Evolutionary conservation across 2,113 vertebrate genomes (phyloP).

Genomic region (Chaenocephalus aceratus): DNA sequence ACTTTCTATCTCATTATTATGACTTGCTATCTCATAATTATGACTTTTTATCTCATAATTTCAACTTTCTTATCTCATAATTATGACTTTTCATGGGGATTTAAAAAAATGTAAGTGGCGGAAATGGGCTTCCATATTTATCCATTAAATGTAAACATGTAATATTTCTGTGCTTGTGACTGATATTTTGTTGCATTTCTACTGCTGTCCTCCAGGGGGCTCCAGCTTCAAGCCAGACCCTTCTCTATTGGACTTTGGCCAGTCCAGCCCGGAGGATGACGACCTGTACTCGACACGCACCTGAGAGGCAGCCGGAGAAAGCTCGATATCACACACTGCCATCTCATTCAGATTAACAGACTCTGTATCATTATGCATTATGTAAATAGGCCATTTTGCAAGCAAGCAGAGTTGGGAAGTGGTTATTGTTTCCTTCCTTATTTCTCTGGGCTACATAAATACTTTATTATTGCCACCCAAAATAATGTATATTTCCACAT

Average conservation of each 20-base stretch:
- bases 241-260: slow-evolving; percentile 89
- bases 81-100: no score
- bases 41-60: no score
- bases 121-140: background rate
- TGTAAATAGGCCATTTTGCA: slow-evolving; percentile 44
- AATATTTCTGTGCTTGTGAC: slow-evolving; percentile 5
- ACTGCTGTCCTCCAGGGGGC: slow-evolving; percentile 68
- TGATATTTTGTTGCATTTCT: slow-evolving; percentile 36
- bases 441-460: slow-evolving; percentile 33
- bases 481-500: slow-evolving; percentile 28
- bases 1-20: no score
- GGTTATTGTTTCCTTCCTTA: slow-evolving; percentile 49
- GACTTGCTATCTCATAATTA: no score
- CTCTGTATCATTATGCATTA: slow-evolving; percentile 5
- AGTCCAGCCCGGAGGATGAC: slow-evolving; percentile 89
- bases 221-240: slow-evolving; percentile 83
- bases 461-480: no score
- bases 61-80: no score
- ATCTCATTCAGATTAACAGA: slow-evolving; percentile 23
- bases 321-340: slow-evolving; percentile 47
- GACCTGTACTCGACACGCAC: slow-evolving; percentile 94
- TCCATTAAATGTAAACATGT: background rate
- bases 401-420: slow-evolving; percentile 6
- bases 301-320: slow-evolving; percentile 71
- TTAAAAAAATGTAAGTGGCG: no score